phyloP scores from a whole-genome alignment of 2,888 invertebrate genomes.

The Empis livida region DNA sequence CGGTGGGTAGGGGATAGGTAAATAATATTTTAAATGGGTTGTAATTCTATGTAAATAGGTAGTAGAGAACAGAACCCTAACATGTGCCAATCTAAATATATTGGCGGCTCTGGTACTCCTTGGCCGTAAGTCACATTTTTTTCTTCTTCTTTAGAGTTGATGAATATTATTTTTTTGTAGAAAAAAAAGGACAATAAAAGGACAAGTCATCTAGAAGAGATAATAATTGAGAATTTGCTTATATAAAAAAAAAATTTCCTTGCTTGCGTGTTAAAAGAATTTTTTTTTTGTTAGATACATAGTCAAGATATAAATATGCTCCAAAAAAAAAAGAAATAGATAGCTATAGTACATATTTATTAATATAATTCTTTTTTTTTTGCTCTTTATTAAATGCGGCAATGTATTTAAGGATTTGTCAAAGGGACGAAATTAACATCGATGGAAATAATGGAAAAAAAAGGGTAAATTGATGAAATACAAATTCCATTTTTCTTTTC shows the following conservation, averaged over 20 bases:
- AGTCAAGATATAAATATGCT: neutral
- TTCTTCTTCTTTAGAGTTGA: too few species aligned
- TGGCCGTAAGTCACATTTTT: too few species aligned
- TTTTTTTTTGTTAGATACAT: too few species aligned
- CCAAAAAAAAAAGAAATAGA: too few species aligned
- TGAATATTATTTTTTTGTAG: too few species aligned
- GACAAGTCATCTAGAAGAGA: conserved; percentile 9
- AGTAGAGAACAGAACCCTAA: too few species aligned
- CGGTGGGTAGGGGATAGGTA: too few species aligned
- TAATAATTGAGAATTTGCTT: conserved; percentile 9
- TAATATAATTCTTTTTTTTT: neutral
- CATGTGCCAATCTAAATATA: too few species aligned
- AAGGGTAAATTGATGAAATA: conserved; percentile 6
- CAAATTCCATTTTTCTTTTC: neutral
- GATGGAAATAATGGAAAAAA: conserved; percentile 4
- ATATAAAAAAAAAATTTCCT: neutral
- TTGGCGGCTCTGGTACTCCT: too few species aligned
- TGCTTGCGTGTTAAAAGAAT: neutral
- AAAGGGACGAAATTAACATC: conserved; percentile 7
- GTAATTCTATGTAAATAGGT: too few species aligned
- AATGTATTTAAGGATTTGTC: neutral
- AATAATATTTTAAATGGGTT: too few species aligned
- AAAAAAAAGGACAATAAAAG: conserved; percentile 1
- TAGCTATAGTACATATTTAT: too few species aligned
- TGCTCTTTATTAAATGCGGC: neutral